Conservation (phyloP, 1,140 invertebrate species). For the Orchesella cincta region DNA sequence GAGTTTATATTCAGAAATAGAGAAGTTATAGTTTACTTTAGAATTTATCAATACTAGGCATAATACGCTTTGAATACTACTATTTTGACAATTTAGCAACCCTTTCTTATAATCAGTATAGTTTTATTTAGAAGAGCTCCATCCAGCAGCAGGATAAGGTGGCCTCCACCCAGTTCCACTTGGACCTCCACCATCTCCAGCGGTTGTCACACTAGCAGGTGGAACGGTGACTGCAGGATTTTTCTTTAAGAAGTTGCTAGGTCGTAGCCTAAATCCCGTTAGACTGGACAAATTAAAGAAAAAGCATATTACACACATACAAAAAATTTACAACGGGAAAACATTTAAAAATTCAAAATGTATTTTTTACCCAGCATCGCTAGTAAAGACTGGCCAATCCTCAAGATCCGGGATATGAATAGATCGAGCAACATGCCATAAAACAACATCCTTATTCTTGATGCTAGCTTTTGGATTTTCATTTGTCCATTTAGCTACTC, state of each 20-base stretch:
- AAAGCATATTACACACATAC: no score
- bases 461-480: not conserved
- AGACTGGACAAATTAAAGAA: no score
- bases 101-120: no score
- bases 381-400: not conserved
- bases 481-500: slow-evolving; percentile 17
- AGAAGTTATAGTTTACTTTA: no score
- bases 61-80: no score
- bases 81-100: no score
- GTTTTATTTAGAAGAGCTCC: no score
- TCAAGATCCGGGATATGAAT: slow-evolving; percentile 29
- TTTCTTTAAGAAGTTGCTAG: not conserved
- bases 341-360: not conserved
- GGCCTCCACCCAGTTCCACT: no score
- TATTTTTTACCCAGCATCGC: not conserved
- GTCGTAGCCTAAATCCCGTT: not conserved
- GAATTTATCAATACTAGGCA: no score
- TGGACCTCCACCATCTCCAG: not conserved
- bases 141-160: no score
- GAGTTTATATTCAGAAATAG: no score
- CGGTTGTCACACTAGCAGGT: not conserved
- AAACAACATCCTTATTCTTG: slow-evolving; percentile 25
- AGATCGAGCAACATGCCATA: not conserved
- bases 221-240: not conserved
- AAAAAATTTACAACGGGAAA: no score